phyloP scores from a whole-genome alignment of 2,888 invertebrate species.

The Drosophila austrosaltans region DNA sequence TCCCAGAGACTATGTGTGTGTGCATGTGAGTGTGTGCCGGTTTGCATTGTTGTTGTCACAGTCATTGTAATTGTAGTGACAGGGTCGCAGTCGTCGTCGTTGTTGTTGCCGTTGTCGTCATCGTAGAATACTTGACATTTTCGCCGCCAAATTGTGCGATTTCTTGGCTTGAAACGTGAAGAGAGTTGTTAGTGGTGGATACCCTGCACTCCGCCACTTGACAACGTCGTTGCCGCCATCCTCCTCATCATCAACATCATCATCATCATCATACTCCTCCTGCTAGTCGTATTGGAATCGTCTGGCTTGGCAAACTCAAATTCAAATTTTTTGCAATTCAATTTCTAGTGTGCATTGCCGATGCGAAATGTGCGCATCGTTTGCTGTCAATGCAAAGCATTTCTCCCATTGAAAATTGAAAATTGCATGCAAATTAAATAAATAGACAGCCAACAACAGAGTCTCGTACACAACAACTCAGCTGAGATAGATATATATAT shows the following conservation, averaged over 20 bases:
- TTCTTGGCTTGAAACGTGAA: constrained; percentile 55
- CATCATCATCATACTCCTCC: neutral
- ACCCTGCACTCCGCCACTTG: constrained; percentile 35
- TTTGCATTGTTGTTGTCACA: constrained; percentile 46
- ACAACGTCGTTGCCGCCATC: constrained; percentile 20
- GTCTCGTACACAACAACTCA: constrained; percentile 15
- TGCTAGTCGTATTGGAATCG: constrained; percentile 32
- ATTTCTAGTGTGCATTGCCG: constrained; percentile 73
- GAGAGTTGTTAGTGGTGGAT: constrained; percentile 1
- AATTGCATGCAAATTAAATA: constrained; percentile 80
- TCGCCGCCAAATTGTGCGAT: constrained; percentile 79
- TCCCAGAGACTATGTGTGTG: constrained; percentile 12
- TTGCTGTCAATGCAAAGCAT: constrained; percentile 72
- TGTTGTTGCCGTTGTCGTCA: constrained; percentile 23
- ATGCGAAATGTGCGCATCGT: constrained; percentile 60
- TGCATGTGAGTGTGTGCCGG: constrained; percentile 53
- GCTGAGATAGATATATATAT: constrained; percentile 33
- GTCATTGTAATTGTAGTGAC: constrained; percentile 62
- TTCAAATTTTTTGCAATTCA: constrained; percentile 75
- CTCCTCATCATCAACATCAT: neutral
- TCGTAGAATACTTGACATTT: constrained; percentile 69
- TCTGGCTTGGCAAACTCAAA: constrained; percentile 63
- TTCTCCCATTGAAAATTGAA: constrained; percentile 74
- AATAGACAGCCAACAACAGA: constrained; percentile 59
- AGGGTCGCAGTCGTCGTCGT: constrained; percentile 37